Conservation (phyloP, 2,113 vertebrate species). For the Archilochus colubris region DNA sequence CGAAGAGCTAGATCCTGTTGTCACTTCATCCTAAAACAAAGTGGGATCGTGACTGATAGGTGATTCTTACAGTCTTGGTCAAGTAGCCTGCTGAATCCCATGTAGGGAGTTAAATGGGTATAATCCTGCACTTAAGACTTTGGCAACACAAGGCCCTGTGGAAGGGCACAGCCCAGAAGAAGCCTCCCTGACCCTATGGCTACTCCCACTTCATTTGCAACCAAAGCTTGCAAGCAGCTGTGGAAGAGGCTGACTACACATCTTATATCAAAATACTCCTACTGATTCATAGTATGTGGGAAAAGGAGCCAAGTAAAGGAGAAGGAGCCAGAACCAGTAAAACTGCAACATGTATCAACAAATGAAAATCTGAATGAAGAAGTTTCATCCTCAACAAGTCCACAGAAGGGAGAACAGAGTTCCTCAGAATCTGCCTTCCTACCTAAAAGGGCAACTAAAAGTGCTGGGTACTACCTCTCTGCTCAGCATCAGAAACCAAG, state of each 20-base stretch:
- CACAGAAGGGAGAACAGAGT: not conserved
- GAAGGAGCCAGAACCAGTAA: not conserved
- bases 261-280: conserved; percentile 19
- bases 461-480: not conserved
- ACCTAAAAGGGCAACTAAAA: not conserved
- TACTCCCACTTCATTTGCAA: rapidly evolving
- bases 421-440: not conserved
- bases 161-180: not conserved
- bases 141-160: not conserved
- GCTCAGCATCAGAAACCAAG: not conserved
- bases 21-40: not conserved
- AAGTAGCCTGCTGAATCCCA: not conserved
- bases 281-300: not conserved
- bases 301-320: not conserved
- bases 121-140: too few species aligned
- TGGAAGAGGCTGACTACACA: not conserved
- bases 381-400: not conserved
- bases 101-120: rapidly evolving
- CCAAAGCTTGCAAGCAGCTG: not conserved
- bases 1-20: rapidly evolving
- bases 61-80: not conserved
- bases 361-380: conserved; percentile 41
- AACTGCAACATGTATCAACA: not conserved
- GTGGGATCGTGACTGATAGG: rapidly evolving
- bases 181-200: not conserved